Conservation (phyloP, 37 sponge, comb jelly and placozoan species). For the Tethya wilhelma region DNA sequence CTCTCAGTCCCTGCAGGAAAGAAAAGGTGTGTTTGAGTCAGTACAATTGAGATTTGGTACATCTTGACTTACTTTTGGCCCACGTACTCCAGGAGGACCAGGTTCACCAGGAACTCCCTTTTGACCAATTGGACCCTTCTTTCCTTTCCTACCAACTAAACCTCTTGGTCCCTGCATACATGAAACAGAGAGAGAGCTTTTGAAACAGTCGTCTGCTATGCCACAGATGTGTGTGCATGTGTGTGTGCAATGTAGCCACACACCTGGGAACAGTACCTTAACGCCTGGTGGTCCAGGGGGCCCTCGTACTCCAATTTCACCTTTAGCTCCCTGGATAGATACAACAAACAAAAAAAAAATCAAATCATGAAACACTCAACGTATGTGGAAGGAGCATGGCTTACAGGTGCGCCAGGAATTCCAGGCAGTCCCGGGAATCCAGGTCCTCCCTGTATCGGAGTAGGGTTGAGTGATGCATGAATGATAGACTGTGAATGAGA, state of each 20-base stretch:
- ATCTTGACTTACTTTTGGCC: conserved; percentile 14
- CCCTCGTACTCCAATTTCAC: conserved; percentile 47
- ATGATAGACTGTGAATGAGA: neutral
- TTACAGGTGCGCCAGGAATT: conserved; percentile 29
- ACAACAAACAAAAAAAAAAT: neutral
- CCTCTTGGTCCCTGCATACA: conserved; percentile 55
- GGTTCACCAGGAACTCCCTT: conserved; percentile 21
- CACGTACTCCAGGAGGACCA: conserved; percentile 37
- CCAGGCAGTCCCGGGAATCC: conserved; percentile 39
- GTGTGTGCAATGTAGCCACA: conserved; percentile 1
- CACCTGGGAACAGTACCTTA: conserved; percentile 54
- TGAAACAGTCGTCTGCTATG: too few species aligned
- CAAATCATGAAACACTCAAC: neutral
- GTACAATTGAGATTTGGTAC: neutral
- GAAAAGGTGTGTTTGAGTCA: neutral
- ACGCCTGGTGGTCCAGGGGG: conserved; percentile 63
- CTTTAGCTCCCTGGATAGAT: conserved; percentile 36
- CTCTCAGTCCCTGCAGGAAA: conserved; percentile 31
- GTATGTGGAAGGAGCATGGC: neutral
- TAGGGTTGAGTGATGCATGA: neutral
- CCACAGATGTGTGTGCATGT: neutral
- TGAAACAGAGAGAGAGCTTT: too few species aligned
- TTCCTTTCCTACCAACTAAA: conserved; percentile 29
- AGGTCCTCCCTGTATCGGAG: conserved; percentile 27
- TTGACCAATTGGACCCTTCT: conserved; percentile 44